Base-by-base conservation (phyloP, 1,140 invertebrate genomes). In the Drosophila tristis region DNA sequence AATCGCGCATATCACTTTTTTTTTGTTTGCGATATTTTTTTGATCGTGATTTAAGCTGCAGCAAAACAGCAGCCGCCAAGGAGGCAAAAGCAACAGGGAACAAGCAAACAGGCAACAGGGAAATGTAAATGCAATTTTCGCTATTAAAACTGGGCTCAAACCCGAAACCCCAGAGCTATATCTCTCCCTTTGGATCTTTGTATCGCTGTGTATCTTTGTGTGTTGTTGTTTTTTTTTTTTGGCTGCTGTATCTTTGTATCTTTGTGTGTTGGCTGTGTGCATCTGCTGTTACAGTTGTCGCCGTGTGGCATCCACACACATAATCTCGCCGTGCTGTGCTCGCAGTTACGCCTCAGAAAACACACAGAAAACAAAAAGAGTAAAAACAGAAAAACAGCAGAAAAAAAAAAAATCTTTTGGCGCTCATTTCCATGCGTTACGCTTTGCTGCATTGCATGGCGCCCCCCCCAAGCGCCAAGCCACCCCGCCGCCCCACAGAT, bases 291-390 rank as follows among this genome's bases (percentile, higher is more conserved):
- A 73, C 57, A 79, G 25, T 63, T 68, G 64, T 68, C 72, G 50
- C 23, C 55, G 43, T 62, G 44, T 60, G 55, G 35, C 35, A 39
- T 39, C 35, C 35, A 11, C 11, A 39, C 61, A 67, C 61, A 85
- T 80, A 85, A 86, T 74, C 64, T 1, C 2, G 20, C 20, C 2
- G 70, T 71, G 78, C 75, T 77, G 64, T 71, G 78, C 75, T 77
- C 75, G 49, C 71, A 80, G 80, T 87, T 86, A 68, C 81, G 81
- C 74, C 81, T 86, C 78, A 86, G 74, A 81, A 85, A 71, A 65
- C 53, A 77, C 58, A 65, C 48, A 55, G 63, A 49, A 45, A 39
- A 45, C 9, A 65, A 25, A 54, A 2, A 50, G 16, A 63, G 20
- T 20, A 67, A 49, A 57, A 50, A 57, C 47, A 43, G 20, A 25